A percentile compares a stretch with the other conserved stretches of the same genome.
Conservation (phyloP, 2,888 invertebrate species). For the Falcaria lacertinaria region DNA sequence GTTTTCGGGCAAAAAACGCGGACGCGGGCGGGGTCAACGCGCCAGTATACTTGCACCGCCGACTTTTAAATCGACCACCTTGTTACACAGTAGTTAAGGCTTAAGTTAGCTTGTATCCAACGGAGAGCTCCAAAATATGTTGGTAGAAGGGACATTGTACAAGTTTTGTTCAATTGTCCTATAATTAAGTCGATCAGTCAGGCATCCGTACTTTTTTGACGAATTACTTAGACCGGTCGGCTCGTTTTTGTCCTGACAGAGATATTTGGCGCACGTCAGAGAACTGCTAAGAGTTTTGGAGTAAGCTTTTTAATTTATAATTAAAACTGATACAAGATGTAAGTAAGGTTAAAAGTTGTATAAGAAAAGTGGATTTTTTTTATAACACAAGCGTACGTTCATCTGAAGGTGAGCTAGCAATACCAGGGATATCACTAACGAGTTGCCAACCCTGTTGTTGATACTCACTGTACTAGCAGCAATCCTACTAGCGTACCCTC, state of each 20-base stretch:
- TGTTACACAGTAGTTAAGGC: not conserved
- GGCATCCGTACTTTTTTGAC: constrained; percentile 42
- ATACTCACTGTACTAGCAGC: too few relatives aligned
- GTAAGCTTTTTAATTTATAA: too few relatives aligned
- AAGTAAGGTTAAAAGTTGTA: too few relatives aligned
- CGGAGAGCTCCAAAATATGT: not conserved
- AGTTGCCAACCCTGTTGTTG: too few relatives aligned
- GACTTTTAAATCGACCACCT: not conserved
- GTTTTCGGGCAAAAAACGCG: constrained; percentile 19
- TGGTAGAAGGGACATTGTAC: not conserved
- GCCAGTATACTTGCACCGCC: not conserved
- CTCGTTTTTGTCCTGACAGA: constrained; percentile 21
- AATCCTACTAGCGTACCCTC: too few relatives aligned
- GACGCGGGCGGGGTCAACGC: not conserved
- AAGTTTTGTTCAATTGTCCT: constrained; percentile 14
- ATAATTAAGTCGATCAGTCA: constrained; percentile 41
- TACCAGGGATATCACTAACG: too few relatives aligned
- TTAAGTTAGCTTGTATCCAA: not conserved
- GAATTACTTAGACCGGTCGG: constrained; percentile 30
- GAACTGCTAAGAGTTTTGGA: constrained; percentile 6
- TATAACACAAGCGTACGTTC: too few relatives aligned
- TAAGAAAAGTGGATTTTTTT: too few relatives aligned
- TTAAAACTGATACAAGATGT: too few relatives aligned
- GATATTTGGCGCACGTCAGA: constrained; percentile 21
- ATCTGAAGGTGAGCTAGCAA: too few relatives aligned